A percentile compares a stretch with the other conserved stretches of the same genome.
These are phyloP conservation scores for Tokudaia muenninki DNA, from an alignment of 2,797 vertebrate genomes.

Conservation along the genomic window DNA sequence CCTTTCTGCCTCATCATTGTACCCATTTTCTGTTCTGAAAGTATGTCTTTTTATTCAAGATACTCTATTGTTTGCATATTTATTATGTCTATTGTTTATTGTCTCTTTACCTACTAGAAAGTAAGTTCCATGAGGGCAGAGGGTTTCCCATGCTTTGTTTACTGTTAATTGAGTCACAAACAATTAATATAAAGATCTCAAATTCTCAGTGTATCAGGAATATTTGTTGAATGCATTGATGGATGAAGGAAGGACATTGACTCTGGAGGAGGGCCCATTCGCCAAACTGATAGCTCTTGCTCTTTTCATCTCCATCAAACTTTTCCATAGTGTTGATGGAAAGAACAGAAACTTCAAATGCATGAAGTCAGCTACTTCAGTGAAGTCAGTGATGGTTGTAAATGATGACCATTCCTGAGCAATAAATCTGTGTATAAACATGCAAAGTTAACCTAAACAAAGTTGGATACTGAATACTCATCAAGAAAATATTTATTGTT, in stretches of 20 bases:
- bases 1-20: not conserved
- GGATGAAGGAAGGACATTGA: conserved; percentile 10
- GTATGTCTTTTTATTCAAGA: not conserved
- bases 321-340: not conserved
- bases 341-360: conserved; percentile 40
- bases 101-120: not conserved
- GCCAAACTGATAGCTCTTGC: conserved; percentile 19
- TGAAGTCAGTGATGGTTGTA: conserved; percentile 1
- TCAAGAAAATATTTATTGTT: conserved; percentile 20
- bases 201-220: conserved; percentile 17
- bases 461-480: conserved; percentile 10
- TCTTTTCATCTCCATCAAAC: not conserved
- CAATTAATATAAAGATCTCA: conserved; percentile 11
- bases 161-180: not conserved
- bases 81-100: conserved; percentile 4
- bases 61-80: not conserved
- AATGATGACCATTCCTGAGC: not conserved
- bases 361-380: not conserved
- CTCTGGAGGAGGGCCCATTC: not conserved
- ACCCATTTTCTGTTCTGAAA: conserved; percentile 33
- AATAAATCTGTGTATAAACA: conserved; percentile 37
- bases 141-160: conserved; percentile 2
- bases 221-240: not conserved
- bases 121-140: not conserved
- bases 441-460: not conserved